Percentiles rank a stretch among this genome's conserved stretches.
Evolutionary conservation across 2,113 vertebrate genomes (phyloP).

Genomic region (Chloroceryle aenea): DNA sequence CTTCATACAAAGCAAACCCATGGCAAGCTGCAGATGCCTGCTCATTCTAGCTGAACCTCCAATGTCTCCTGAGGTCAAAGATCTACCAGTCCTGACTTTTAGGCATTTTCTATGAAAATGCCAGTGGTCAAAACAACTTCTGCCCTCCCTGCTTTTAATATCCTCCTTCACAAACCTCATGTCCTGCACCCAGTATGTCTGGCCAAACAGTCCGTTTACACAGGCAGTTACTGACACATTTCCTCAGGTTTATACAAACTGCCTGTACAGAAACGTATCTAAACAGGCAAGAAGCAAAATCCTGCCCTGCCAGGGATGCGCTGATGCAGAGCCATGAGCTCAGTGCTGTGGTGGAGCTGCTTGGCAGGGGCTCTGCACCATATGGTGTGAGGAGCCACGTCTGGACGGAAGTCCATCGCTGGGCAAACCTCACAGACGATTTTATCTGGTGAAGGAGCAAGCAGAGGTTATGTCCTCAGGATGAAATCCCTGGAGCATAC

Average conservation of each 20-base stretch:
- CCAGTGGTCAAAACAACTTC: not conserved
- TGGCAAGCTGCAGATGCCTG: not conserved
- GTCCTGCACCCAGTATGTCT: fast-evolving
- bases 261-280: not conserved
- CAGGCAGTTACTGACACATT: not conserved
- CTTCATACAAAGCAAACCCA: not conserved
- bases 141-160: too few relatives aligned
- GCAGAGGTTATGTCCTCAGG: not conserved
- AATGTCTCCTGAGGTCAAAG: not conserved
- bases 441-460: not conserved
- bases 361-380: fast-evolving
- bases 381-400: not conserved
- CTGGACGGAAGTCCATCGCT: not conserved
- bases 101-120: not conserved
- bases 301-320: not conserved
- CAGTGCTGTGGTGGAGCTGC: not conserved
- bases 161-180: not conserved
- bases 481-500: not conserved
- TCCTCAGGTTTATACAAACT: not conserved
- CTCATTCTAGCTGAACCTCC: not conserved
- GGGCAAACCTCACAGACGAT: not conserved
- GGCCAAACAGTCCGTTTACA: not conserved
- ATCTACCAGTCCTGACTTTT: not conserved
- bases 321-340: not conserved
- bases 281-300: not conserved